A percentile compares a stretch with the other conserved stretches of the same genome.
These are phyloP conservation scores for Oceanodroma tethys DNA, from an alignment of 2,113 vertebrate genomes.

Conservation along the genomic window DNA sequence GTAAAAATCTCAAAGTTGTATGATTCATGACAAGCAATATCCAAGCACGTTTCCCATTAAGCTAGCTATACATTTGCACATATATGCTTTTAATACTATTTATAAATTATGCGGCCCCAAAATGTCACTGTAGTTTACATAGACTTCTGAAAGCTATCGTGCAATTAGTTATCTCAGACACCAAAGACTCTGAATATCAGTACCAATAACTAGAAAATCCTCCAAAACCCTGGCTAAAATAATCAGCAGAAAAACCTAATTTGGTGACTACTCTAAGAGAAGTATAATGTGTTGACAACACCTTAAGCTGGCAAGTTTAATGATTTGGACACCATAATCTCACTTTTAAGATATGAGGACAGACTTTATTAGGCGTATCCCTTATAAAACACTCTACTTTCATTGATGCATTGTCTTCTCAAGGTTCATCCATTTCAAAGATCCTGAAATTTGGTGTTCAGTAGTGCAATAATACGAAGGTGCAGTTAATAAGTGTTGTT, in stretches of 20 bases:
- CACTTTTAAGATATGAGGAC: not conserved
- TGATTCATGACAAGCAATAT: not conserved
- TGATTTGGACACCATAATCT: not conserved
- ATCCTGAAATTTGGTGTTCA: not conserved
- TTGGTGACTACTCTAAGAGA: not conserved
- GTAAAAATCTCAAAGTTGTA: not conserved
- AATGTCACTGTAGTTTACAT: not conserved
- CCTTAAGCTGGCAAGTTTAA: not conserved
- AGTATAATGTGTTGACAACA: not conserved
- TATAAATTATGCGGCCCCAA: not conserved
- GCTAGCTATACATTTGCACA: not conserved
- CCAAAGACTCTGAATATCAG: not conserved
- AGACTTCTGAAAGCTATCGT: not conserved
- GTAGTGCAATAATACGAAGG: not conserved
- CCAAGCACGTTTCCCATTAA: not conserved
- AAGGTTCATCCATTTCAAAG: not conserved
- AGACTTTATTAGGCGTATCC: not conserved
- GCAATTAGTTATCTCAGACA: not conserved
- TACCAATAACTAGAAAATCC: not conserved
- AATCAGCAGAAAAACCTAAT: not conserved
- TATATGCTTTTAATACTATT: not conserved
- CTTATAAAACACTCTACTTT: not conserved
- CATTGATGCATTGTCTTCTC: not conserved
- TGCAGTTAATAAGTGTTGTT: not conserved
- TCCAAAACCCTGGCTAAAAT: not conserved